These are phyloP conservation scores for Pomatorhinus ruficollis DNA, from an alignment of 2,113 vertebrate genomes.

Conservation along the genomic window DNA sequence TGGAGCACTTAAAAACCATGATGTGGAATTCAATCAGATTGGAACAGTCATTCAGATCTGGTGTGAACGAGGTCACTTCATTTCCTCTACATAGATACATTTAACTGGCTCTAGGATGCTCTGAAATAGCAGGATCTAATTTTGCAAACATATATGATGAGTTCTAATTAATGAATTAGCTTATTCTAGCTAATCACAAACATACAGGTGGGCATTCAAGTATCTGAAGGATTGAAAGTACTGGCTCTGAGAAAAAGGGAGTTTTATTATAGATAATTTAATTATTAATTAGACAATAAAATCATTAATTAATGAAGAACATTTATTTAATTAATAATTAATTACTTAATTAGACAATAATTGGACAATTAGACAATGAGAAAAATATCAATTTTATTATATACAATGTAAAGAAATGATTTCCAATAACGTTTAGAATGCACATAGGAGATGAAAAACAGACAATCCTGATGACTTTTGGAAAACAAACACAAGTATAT, in stretches of 20 bases:
- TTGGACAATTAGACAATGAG: no score
- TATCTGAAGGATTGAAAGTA: not conserved
- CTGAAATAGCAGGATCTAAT: no score
- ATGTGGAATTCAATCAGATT: constrained; percentile 62
- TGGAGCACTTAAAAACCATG: constrained; percentile 17
- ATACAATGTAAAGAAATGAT: not conserved
- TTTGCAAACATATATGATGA: no score
- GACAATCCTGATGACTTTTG: not conserved
- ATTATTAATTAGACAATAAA: not conserved
- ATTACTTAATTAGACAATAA: no score
- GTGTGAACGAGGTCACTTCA: not conserved
- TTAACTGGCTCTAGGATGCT: no score
- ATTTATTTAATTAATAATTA: not conserved
- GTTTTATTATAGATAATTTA: not conserved
- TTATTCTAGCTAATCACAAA: no score
- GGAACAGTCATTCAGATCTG: constrained; percentile 45
- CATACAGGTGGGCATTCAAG: no score
- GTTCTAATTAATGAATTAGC: no score
- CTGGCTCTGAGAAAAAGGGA: not conserved
- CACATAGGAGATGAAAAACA: not conserved
- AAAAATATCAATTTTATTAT: no score
- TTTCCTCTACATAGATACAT: not conserved
- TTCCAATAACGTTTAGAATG: not conserved
- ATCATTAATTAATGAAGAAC: not conserved
- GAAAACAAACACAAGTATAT: not conserved